Conservation (phyloP, 1,140 invertebrate genomes). For the Chymomyza costata region DNA sequence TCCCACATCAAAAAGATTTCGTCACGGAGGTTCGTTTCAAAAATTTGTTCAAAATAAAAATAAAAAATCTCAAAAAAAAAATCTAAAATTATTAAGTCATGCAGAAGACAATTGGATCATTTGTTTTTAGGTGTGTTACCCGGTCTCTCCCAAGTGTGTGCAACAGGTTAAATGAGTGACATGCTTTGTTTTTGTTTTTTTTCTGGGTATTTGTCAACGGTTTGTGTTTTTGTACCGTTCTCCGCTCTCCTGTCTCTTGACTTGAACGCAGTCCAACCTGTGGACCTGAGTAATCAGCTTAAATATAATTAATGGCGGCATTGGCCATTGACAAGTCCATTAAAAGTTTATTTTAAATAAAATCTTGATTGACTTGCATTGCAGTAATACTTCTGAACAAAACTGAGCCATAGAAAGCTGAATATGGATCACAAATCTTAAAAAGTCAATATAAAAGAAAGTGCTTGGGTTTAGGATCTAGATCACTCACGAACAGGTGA, state of each 20-base stretch:
- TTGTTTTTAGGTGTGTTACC: slow-evolving; percentile 64
- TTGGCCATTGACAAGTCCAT: slow-evolving; percentile 70
- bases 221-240: slow-evolving; percentile 12
- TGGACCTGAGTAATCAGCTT: slow-evolving; percentile 43
- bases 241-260: slow-evolving; percentile 16
- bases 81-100: slow-evolving; percentile 54
- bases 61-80: slow-evolving; percentile 29
- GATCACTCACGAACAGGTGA: no score
- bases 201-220: slow-evolving; percentile 48
- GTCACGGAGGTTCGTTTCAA: slow-evolving; percentile 57
- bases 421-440: no score
- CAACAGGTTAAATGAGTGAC: slow-evolving; percentile 65
- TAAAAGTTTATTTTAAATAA: slow-evolving; percentile 41
- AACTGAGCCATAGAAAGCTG: no score
- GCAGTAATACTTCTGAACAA: no score
- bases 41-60: slow-evolving; percentile 51
- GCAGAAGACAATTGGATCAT: slow-evolving; percentile 73
- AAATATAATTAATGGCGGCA: slow-evolving; percentile 72
- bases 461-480: no score
- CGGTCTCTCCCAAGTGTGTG: slow-evolving; percentile 30
- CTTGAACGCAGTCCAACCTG: slow-evolving; percentile 18
- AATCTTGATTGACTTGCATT: slow-evolving; percentile 19
- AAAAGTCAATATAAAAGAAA: no score
- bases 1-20: slow-evolving; percentile 72
- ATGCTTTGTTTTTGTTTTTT: slow-evolving; percentile 24